These are phyloP conservation scores for Excalfactoria chinensis DNA, from an alignment of 2,113 vertebrate genomes.

Conservation along the genomic window DNA sequence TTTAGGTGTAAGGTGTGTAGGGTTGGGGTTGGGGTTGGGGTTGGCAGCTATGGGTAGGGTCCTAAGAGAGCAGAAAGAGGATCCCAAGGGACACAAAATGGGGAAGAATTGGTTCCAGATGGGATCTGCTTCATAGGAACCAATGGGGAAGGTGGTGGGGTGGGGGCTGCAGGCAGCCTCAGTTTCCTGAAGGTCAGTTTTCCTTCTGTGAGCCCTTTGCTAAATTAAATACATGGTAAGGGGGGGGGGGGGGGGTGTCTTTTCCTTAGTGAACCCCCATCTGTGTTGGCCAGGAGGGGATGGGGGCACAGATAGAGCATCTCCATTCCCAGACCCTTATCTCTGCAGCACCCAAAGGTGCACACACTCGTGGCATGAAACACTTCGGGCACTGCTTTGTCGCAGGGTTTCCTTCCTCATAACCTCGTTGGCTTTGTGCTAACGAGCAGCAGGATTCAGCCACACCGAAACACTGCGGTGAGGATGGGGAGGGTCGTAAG, in stretches of 20 bases:
- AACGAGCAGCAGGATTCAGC: not conserved
- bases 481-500: not conserved
- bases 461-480: not conserved
- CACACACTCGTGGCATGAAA: too few relatives aligned
- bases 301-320: too few relatives aligned
- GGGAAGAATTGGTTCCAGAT: not conserved
- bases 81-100: too few relatives aligned
- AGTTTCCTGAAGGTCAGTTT: fast-evolving
- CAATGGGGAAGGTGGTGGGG: not conserved
- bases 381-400: not conserved
- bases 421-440: not conserved
- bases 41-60: not conserved
- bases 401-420: not conserved
- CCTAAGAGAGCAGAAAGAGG: not conserved
- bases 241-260: fast-evolving
- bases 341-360: too few relatives aligned
- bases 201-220: not conserved
- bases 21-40: too few relatives aligned
- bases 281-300: too few relatives aligned
- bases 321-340: too few relatives aligned
- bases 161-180: not conserved
- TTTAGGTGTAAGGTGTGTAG: too few relatives aligned
- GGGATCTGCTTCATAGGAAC: not conserved
- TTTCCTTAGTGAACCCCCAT: not conserved
- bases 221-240: too few relatives aligned